Percentiles rank a stretch among this genome's conserved stretches.
Evolutionary conservation across 2,888 invertebrate genomes (phyloP).

Genomic region (Phanerotoma sp.): DNA sequence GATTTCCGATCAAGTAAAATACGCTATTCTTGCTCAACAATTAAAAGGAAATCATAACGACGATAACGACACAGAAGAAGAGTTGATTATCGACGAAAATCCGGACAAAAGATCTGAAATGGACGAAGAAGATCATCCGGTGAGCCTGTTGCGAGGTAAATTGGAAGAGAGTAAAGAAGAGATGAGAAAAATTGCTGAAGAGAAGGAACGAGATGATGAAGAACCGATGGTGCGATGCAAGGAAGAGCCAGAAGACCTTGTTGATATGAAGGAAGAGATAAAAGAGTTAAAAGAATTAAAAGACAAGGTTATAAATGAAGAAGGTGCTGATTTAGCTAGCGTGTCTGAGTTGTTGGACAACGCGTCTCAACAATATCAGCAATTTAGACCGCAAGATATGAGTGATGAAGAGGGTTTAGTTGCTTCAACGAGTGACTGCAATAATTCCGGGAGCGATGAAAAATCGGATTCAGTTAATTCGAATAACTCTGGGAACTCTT

Average conservation of each 20-base stretch:
- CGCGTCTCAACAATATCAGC: conserved; percentile 63
- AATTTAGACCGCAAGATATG: conserved; percentile 52
- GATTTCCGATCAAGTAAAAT: conserved; percentile 71
- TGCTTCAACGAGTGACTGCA: conserved; percentile 81
- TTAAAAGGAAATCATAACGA: conserved; percentile 63
- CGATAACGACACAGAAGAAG: conserved; percentile 69
- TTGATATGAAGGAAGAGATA: conserved; percentile 6
- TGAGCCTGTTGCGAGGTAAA: conserved; percentile 48
- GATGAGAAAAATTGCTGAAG: conserved; percentile 42
- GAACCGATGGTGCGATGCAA: not conserved
- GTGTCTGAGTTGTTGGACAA: conserved; percentile 76
- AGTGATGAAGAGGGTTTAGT: conserved; percentile 78
- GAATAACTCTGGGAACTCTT: conserved; percentile 59
- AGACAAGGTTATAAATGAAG: conserved; percentile 50
- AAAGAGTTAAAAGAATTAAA: conserved; percentile 59
- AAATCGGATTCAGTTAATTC: conserved; percentile 70
- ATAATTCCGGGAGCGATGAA: conserved; percentile 82
- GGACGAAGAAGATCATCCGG: conserved; percentile 34
- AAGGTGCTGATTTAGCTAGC: conserved; percentile 69
- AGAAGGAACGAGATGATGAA: conserved; percentile 55
- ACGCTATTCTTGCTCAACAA: conserved; percentile 77
- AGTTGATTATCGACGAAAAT: conserved; percentile 68
- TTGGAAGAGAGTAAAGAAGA: conserved; percentile 39
- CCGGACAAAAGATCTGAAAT: conserved; percentile 53
- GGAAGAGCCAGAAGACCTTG: not conserved